Percentiles rank a stretch among this genome's conserved stretches.
These are phyloP conservation scores for Cheilosia vulpina DNA, from an alignment of 2,888 invertebrate species.

Conservation along the genomic window DNA sequence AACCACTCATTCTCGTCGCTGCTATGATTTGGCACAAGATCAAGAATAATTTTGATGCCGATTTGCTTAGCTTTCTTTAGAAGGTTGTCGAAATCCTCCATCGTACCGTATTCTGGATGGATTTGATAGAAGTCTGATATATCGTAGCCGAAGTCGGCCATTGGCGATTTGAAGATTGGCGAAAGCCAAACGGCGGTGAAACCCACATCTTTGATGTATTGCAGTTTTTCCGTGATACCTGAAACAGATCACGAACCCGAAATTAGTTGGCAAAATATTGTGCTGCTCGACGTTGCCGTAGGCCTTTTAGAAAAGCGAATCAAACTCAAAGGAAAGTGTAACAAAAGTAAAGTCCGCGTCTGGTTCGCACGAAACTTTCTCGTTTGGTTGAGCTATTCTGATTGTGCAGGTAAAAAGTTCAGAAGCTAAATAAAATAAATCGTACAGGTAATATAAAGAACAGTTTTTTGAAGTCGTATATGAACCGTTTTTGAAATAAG, in stretches of 20 bases:
- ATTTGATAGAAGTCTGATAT: constrained; percentile 88
- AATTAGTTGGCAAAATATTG: too few species aligned
- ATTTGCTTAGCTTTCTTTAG: constrained; percentile 85
- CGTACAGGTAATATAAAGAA: too few species aligned
- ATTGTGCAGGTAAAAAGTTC: too few species aligned
- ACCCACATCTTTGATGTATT: constrained; percentile 88
- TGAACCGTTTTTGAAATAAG: too few species aligned
- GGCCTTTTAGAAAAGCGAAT: too few species aligned
- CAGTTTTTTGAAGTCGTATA: too few species aligned
- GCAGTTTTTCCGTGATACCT: constrained; percentile 86
- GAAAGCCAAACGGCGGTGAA: constrained; percentile 89
- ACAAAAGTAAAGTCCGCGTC: too few species aligned
- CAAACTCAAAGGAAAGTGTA: too few species aligned
- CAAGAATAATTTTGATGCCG: constrained; percentile 83
- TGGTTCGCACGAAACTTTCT: too few species aligned
- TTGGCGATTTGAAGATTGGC: constrained; percentile 90
- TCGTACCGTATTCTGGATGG: constrained; percentile 88
- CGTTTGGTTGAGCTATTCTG: too few species aligned
- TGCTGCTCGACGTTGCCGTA: too few species aligned
- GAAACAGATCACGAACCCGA: constrained; percentile 58
- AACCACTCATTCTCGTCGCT: constrained; percentile 94
- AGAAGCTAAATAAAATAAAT: too few species aligned
- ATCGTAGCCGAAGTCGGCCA: constrained; percentile 92
- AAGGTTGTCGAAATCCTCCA: constrained; percentile 88
- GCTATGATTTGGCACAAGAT: constrained; percentile 86